Percentiles rank a stretch among this genome's conserved stretches.
Conservation (phyloP, 2,113 vertebrate genomes). For the Thamnaconus septentrionalis region DNA sequence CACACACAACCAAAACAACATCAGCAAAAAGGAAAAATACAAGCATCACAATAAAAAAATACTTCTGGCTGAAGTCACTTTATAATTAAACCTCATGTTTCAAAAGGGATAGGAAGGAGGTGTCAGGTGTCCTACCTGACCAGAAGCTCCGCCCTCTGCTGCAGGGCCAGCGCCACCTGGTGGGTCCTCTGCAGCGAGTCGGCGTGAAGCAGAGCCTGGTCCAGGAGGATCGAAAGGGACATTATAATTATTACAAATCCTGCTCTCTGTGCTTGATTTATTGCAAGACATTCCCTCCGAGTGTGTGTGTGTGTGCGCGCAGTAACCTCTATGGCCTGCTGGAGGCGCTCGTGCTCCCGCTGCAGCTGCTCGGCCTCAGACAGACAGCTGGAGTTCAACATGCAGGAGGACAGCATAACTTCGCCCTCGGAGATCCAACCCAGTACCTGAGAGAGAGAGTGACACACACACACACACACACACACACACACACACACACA, state of each 20-base stretch:
- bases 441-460: constrained; percentile 85
- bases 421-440: constrained; percentile 98
- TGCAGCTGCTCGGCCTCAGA: constrained; percentile 97
- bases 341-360: constrained; percentile 96
- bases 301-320: constrained; percentile 8
- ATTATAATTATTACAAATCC: neutral
- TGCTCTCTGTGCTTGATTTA: neutral
- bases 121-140: constrained; percentile 76
- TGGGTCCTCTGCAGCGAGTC: constrained; percentile 99
- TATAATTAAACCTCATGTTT: too few relatives aligned
- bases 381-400: constrained; percentile 93
- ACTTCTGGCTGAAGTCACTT: too few relatives aligned
- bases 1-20: too few relatives aligned
- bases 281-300: neutral
- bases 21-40: too few relatives aligned
- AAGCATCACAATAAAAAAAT: too few relatives aligned
- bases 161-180: constrained; percentile 96
- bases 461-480: constrained; percentile 3
- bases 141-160: constrained; percentile 94
- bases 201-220: constrained; percentile 94
- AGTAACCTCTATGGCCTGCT: constrained; percentile 96
- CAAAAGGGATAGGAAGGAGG: too few relatives aligned
- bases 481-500: neutral
- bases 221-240: neutral
- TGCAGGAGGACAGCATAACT: constrained; percentile 93